Conservation (phyloP, 2,797 vertebrate genomes). For the Cirrhinus molitorella region DNA sequence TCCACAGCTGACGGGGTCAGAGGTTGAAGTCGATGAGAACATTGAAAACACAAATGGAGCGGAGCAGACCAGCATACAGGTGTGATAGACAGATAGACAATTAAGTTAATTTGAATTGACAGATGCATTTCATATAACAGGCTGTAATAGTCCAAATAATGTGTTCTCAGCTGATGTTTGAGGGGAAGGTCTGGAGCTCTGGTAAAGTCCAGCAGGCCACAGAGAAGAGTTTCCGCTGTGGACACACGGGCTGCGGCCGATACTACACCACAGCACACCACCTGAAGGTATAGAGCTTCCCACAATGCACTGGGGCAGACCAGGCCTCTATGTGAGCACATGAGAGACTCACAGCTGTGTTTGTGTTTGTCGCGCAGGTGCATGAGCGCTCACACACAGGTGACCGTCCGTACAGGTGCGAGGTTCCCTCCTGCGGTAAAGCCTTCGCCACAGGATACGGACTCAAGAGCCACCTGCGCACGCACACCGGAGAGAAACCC, state of each 20-base stretch:
- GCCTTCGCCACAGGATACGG: conserved; percentile 83
- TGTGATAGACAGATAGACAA: not conserved
- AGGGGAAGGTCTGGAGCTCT: conserved; percentile 70
- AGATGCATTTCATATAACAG: no score
- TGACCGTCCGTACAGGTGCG: conserved; percentile 79
- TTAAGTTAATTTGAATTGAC: not conserved
- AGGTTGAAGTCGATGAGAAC: conserved; percentile 59
- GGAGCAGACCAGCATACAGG: conserved; percentile 61
- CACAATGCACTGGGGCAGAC: not conserved
- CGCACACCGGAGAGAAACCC: conserved; percentile 84
- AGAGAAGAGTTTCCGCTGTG: conserved; percentile 79
- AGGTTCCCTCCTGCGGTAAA: conserved; percentile 80
- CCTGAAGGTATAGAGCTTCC: conserved; percentile 76
- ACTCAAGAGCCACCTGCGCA: conserved; percentile 82
- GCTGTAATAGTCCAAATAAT: no score
- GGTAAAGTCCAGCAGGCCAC: conserved; percentile 72
- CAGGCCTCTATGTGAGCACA: no score
- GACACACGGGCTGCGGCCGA: conserved; percentile 79
- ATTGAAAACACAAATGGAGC: conserved; percentile 42
- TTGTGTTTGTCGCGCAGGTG: conserved; percentile 70
- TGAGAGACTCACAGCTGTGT: not conserved
- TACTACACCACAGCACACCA: conserved; percentile 84
- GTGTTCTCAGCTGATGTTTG: conserved; percentile 72
- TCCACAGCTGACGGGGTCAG: conserved; percentile 56
- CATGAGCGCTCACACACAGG: conserved; percentile 83